Base-by-base conservation (phyloP, 1,140 invertebrate genomes). In the Dermatophagoides farinae region DNA sequence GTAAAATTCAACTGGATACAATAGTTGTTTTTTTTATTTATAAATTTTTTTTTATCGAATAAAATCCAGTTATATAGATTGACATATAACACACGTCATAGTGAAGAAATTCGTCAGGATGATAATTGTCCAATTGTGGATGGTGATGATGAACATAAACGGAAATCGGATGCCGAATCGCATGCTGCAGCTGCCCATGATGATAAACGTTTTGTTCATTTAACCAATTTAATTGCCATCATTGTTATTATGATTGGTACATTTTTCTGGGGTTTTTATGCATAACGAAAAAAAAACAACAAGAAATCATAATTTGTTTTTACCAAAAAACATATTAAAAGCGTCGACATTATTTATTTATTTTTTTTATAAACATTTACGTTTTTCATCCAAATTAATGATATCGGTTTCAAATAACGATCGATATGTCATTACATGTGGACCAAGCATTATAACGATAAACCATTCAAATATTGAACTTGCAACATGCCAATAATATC, bases 21-120 rank as follows among this genome's bases (percentile, higher is more conserved):
- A 31, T 31, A 8, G 31, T 31, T 31, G n/a, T n/a, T 31, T 31
- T 31, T 31, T 31, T 31, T 31, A 31, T 41, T 61, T 63, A 1
- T 62, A 39, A 43, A 31, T 4, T 16, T 51, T 31, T 31, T 31
- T 11, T 8, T 6, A 25, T 25, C 1, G 9, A 18, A 62, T 62
- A 55, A 6, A 16, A 61, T 43, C 37, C 64, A 76, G 74, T 61
- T 76, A 8, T 65, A 73, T 53, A 67, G 75, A 22, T 62, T 76
- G 8, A 74, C 73, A 0, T 76, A 70, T 65, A 72, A 70, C 69
- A 71, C 71, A 8, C 62, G 73, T 0, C 64, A 70, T 53, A 75
- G 72, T 63, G 63, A 64, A 20, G 53, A 70, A 50, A 68, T 71
- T 10, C 64, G 75, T 10, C 49, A 72, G 11, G 68, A 73, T 5